Evolutionary conservation across 2,113 vertebrate species (phyloP), one percentile per base, ranked within the genome.

Genomic region (Sebastes schlegelii): DNA sequence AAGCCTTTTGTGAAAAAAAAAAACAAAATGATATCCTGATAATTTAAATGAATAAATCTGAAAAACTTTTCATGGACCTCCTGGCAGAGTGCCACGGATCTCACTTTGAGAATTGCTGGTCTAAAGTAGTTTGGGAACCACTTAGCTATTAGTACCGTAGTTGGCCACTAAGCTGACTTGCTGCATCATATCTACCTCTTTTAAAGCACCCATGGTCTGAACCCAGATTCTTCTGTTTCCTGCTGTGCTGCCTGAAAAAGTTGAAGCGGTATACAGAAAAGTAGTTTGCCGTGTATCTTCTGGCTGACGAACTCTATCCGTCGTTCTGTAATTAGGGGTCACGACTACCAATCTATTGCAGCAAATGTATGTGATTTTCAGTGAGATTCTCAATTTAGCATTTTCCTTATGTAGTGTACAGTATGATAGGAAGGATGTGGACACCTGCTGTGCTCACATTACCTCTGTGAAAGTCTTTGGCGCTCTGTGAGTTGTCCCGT

Each of bases 361-460:
- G 14, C 6, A 68, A 48, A 51, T 57, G 40, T 4, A 11, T 40
- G 26, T 58, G 23, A 67, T 55, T 72, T n/a, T 76, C 60, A 49
- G 17, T 5, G 11, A 60, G 21, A 62, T 42, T 67, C 46, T 72
- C 21, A 62, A 17, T 61, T 67, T 68, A 23, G 19, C 46, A 43
- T 63, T 68, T 68, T 4, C 14, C 51, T 21, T 7, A 8, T 55
- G 65, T 17, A 13, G 23, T 12, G 49, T 52, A 19, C 73, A 60
- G 49, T 58, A 21, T 51, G 61, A 54, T 40, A 7, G 21, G 45
- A 43, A 70, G 34, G 42, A 63, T 70, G 64, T 34, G 45, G 12
- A 46, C 40, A 10, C 48, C 55, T 5, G 14, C 77, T 80, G 57
- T 21, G 68, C 17, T 88, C 46, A 63, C 21, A 23, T 83, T 76